A percentile compares a stretch with the other conserved stretches of the same genome.
Evolutionary conservation across 1,140 invertebrate genomes (phyloP).

Genomic region (Catajapyx aquilonaris): DNA sequence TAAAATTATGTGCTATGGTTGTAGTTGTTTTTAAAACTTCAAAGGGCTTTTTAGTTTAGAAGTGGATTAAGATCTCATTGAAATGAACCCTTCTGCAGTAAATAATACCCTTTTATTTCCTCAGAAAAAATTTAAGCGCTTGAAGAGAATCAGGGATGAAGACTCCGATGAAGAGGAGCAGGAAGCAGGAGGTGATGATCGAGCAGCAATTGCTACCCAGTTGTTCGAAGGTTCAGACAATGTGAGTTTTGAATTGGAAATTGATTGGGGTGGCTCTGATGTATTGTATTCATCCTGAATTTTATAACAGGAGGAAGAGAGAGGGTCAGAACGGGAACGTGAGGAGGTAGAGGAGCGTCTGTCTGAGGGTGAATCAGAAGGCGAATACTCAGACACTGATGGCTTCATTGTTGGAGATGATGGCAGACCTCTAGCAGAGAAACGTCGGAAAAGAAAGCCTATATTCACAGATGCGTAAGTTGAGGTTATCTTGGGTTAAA

Average conservation of each 20-base stretch:
- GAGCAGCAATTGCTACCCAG: constrained; percentile 73
- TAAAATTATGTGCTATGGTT: too few species aligned
- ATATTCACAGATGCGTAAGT: constrained; percentile 81
- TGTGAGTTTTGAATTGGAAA: too few species aligned
- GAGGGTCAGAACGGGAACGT: constrained; percentile 41
- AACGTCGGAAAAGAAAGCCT: constrained; percentile 64
- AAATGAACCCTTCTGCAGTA: too few species aligned
- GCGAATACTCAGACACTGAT: constrained; percentile 58
- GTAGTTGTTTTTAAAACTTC: neutral
- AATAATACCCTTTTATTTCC: constrained; percentile 11
- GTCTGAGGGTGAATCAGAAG: constrained; percentile 49
- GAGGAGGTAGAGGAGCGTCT: constrained; percentile 40
- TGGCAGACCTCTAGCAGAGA: constrained; percentile 69
- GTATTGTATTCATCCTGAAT: constrained; percentile 40
- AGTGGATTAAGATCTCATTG: too few species aligned
- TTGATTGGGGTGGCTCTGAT: constrained; percentile 54
- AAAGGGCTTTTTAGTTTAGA: too few species aligned
- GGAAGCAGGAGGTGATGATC: constrained; percentile 44
- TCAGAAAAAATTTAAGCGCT: constrained; percentile 74
- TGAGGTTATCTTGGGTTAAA: constrained; percentile 14
- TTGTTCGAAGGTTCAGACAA: constrained; percentile 70
- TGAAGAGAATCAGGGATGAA: constrained; percentile 64
- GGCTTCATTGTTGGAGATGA: constrained; percentile 97
- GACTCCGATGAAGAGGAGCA: constrained; percentile 65
- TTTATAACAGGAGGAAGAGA: constrained; percentile 46